Conservation (phyloP, 2,113 vertebrate species). For the Burhinus oedicnemus region DNA sequence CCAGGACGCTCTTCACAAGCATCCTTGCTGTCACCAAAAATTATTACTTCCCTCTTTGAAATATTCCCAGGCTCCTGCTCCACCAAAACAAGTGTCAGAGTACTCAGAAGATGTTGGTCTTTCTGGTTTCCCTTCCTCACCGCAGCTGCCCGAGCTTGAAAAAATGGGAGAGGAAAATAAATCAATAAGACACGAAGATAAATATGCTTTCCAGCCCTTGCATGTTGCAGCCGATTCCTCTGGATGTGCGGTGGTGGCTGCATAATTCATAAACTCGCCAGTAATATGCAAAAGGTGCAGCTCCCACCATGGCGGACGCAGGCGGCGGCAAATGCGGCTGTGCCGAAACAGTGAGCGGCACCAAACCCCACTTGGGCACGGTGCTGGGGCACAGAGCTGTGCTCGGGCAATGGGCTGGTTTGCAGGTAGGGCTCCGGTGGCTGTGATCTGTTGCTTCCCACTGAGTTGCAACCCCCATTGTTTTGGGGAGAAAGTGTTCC, state of each 20-base stretch:
- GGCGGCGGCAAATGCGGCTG: background rate
- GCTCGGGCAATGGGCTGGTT: constrained; percentile 1
- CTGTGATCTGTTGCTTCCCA: background rate
- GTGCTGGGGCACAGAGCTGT: background rate
- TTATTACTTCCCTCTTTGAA: background rate
- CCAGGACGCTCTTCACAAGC: background rate
- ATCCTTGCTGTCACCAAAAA: background rate
- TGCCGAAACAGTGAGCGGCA: background rate
- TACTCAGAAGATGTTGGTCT: background rate
- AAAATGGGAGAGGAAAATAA: constrained; percentile 19
- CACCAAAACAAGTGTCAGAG: background rate
- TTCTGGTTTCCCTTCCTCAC: background rate
- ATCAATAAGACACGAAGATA: constrained; percentile 51
- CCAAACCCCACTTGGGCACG: background rate
- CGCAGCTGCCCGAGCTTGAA: background rate
- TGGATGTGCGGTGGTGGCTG: background rate
- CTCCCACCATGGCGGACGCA: background rate
- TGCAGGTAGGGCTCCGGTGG: background rate
- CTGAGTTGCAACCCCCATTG: background rate
- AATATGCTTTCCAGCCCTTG: background rate
- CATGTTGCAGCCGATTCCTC: background rate
- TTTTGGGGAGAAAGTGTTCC: background rate
- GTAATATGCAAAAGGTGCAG: background rate
- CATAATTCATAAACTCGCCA: constrained; percentile 47
- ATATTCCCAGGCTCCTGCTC: background rate